Evolutionary conservation across 2,888 invertebrate species (phyloP).

Genomic region (Homarus gammarus): DNA sequence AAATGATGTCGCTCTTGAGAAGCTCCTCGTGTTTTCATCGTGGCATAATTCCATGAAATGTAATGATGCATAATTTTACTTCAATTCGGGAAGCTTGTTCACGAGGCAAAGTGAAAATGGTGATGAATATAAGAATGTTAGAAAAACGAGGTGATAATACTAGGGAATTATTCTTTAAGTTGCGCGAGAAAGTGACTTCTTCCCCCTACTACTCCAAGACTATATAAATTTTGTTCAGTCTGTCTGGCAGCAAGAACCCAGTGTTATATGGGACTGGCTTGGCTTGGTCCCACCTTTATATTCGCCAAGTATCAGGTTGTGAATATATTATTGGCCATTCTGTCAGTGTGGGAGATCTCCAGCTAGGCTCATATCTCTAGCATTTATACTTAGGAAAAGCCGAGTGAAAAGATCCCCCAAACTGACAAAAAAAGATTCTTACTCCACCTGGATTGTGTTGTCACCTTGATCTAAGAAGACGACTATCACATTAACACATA

Average conservation of each 20-base stretch:
- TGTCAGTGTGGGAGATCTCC: slow-evolving; percentile 7
- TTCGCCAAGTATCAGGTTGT: slow-evolving; percentile 8
- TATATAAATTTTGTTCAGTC: background rate
- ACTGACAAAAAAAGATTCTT: background rate
- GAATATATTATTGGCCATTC: slow-evolving; percentile 7
- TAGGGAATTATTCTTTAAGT: background rate
- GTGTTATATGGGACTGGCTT: background rate
- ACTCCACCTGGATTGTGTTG: background rate
- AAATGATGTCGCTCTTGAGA: background rate
- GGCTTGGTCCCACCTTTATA: background rate
- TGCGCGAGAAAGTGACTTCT: background rate
- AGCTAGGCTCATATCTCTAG: background rate
- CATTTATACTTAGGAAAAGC: slow-evolving; percentile 1
- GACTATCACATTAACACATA: background rate
- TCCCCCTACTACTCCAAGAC: slow-evolving; percentile 24
- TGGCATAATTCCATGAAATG: background rate
- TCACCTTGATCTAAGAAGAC: background rate
- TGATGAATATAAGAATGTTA: background rate
- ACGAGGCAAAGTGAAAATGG: too few relatives aligned
- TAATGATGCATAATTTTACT: background rate
- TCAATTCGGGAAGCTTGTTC: background rate
- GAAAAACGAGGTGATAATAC: background rate
- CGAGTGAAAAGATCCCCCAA: background rate
- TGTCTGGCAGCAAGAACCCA: background rate
- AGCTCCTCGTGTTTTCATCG: background rate